phyloP scores from a whole-genome alignment of 2,797 vertebrate species.

The Alouatta caraya region DNA sequence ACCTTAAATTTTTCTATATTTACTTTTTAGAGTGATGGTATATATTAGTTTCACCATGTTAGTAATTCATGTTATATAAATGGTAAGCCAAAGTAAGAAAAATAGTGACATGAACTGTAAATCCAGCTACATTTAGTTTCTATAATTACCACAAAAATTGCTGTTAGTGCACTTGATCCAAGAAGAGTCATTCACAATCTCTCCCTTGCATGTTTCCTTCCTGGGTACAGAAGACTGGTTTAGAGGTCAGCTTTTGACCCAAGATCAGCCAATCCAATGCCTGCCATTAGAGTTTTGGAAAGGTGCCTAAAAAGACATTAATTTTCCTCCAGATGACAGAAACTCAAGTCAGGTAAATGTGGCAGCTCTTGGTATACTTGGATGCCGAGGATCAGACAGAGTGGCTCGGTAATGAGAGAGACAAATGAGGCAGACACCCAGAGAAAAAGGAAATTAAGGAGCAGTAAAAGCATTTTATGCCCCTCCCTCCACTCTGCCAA shows the following conservation, averaged over 20 bases:
- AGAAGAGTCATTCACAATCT: neutral
- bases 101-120: neutral
- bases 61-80: neutral
- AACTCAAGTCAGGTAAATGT: neutral
- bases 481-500: neutral
- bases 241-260: neutral
- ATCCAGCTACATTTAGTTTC: neutral
- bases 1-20: constrained; percentile 3
- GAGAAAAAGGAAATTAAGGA: neutral
- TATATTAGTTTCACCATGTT: neutral
- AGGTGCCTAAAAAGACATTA: neutral
- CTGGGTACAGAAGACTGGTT: neutral
- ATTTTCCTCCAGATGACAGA: neutral
- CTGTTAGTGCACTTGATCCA: neutral
- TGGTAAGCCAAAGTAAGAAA: constrained; percentile 13
- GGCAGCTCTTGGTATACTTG: neutral
- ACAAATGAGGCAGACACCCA: neutral
- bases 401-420: neutral
- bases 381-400: neutral
- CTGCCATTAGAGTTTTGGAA: neutral
- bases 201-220: neutral
- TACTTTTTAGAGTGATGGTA: constrained; percentile 41
- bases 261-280: neutral
- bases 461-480: neutral
- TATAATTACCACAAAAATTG: neutral